Evolutionary conservation across 35 echinoderm and acorn worm genomes (phyloP), one percentile per base, ranked within the genome.

Genomic region (Lytechinus variegatus): DNA sequence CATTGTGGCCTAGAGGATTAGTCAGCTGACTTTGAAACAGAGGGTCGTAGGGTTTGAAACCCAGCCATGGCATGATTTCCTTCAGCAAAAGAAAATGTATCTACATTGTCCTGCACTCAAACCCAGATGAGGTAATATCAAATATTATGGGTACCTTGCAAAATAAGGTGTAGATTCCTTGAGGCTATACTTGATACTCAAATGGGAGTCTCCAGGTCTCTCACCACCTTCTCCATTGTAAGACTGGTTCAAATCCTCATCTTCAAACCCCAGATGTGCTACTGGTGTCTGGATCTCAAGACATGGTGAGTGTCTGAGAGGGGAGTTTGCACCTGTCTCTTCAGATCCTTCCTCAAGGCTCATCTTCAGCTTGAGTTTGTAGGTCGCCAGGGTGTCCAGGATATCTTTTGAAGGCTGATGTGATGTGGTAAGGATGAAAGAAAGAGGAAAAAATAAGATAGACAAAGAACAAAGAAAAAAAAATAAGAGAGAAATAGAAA

Each of bases 131-230:
- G 33, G 33, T 44, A 44, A 4, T 4, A 2, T 3, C 14, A 71
- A 19, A 79, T 24, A 24, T 79, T 0, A n/a, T 14, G 66, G 3
- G 3, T 28, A 96, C 96, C 96, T 96, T 19, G 93, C 79, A 61
- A 96, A 96, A 5, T 54, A 94, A 14, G 96, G 96, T 87, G 96
- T 96, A 9, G 96, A 88, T 87, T 96, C 96, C 27, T 92, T 96
- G 58, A 96, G 51, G 93, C 96, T 94, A 55, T 89, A 96, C 61
- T 94, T 96, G 33, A 96, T 90, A 3, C 16, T 90, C 7, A 90
- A 27, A 90, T 90, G 88, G 16, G 88, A 90, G 5, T 8, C 66
- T 79, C 66, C 66, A 52, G 88, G 88, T 52, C 1, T 90, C 88
- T 90, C 28, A 79, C 14, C 66, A 79, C n/a, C 66, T 21, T 10